Percentiles rank a stretch among this genome's conserved stretches.
Evolutionary conservation across 1,140 invertebrate species (phyloP).

Genomic region (Achroia grisella): DNA sequence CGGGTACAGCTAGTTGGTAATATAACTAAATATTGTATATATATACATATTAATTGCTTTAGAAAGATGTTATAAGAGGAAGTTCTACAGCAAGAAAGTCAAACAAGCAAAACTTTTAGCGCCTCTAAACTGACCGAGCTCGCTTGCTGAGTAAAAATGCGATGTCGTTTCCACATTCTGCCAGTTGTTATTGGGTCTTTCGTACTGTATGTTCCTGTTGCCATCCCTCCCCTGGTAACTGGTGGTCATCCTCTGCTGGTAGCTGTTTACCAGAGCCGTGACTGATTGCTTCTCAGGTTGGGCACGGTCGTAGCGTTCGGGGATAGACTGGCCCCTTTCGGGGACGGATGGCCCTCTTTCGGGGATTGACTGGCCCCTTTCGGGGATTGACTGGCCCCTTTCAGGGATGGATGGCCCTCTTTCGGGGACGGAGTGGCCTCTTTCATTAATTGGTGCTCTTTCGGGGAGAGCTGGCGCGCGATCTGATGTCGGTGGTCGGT

Average conservation of each 20-base stretch:
- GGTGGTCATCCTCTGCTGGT: conserved; percentile 48
- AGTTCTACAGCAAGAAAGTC: background rate
- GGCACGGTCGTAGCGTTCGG: conserved; percentile 24
- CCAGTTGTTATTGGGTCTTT: conserved; percentile 43
- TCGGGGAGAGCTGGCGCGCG: background rate
- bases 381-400: conserved; percentile 21
- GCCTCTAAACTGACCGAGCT: conserved; percentile 48
- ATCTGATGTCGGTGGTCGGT: conserved; percentile 7
- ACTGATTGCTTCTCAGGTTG: conserved; percentile 33
- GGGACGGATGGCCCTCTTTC: conserved; percentile 18
- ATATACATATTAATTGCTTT: background rate
- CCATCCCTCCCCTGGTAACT: conserved; percentile 30
- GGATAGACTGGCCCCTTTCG: conserved; percentile 19
- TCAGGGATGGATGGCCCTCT: conserved; percentile 24
- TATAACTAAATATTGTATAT: too few relatives aligned
- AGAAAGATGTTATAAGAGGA: background rate
- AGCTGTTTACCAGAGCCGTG: conserved; percentile 51
- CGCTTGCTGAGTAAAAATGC: conserved; percentile 60
- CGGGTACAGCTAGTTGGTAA: too few relatives aligned
- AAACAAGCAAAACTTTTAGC: background rate
- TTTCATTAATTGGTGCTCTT: conserved; percentile 5
- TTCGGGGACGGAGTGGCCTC: conserved; percentile 16
- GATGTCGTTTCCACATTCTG: conserved; percentile 44
- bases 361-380: conserved; percentile 26
- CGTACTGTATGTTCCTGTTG: conserved; percentile 23